phyloP scores from a whole-genome alignment of 2,113 vertebrate genomes.

The Microcebus griseorufus region DNA sequence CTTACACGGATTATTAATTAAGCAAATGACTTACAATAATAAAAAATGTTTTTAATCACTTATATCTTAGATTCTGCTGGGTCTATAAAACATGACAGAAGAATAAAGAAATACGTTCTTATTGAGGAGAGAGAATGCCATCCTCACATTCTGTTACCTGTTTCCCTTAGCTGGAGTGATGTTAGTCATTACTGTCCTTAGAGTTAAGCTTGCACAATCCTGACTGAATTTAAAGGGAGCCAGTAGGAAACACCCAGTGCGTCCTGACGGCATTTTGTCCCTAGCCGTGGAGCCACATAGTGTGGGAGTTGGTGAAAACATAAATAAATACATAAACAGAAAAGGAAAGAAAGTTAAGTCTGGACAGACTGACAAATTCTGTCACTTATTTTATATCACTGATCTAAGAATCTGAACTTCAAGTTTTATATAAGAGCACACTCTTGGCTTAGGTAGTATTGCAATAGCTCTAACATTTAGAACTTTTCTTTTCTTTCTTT shows the following conservation, averaged over 20 bases:
- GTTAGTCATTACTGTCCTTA: conserved; percentile 23
- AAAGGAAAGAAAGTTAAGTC: background rate
- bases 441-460: background rate
- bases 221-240: background rate
- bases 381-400: background rate
- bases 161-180: conserved; percentile 34
- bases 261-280: background rate
- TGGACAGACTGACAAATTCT: background rate
- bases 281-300: background rate
- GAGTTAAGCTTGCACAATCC: background rate
- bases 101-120: conserved; percentile 22
- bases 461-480: background rate
- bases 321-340: background rate
- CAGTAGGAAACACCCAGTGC: background rate
- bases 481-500: background rate
- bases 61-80: conserved; percentile 9
- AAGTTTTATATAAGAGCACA: background rate
- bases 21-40: conserved; percentile 49
- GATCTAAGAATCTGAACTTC: background rate
- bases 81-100: conserved; percentile 29
- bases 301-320: background rate
- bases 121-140: background rate
- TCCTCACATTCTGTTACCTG: background rate
- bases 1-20: conserved; percentile 69
- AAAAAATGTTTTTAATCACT: conserved; percentile 65